Evolutionary conservation across 2,113 vertebrate genomes (phyloP), one percentile per base, ranked within the genome.

Genomic region (Platysteira castanea): DNA sequence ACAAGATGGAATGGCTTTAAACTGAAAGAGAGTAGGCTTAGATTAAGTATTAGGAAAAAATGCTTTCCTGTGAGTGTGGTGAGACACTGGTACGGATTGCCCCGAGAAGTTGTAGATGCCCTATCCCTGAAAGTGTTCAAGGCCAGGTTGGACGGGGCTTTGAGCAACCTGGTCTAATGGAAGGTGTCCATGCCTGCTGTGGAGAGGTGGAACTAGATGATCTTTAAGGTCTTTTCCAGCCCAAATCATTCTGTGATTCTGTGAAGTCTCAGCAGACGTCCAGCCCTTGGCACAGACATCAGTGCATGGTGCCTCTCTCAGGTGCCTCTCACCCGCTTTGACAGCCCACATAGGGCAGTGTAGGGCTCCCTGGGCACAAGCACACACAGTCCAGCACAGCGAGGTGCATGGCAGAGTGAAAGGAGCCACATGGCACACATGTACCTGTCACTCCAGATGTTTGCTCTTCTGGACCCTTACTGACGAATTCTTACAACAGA

Each of bases 301-400:
- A 54, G 30, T 0, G 20, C 4, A 2, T 0, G 1, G 30, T 56
- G 53, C 11, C 13, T 71, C 28, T 54, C 57, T 22, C 42, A 5
- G 39, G 31, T 15, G 28, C 44, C 69, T 46, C 64, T 76, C 79
- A 5, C 22, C 19, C 15, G 53, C 53, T 68, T 31, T 13, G 26
- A 28, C 26, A 49, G 53, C 20, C 31, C 31, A 22, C 1, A 1
- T 0, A n/a, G 26, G 46, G 22, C 17, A 52, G 46, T 13, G 21
- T 1, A 3, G 47, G 35, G 37, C 27, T 52, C 41, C 42, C 39
- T 16, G 67, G 60, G 49, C 68, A 86, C 8, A 7, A 8, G 52
- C 39, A 50, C 53, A 56, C 8, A 10, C 33, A 81, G 30, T 15
- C 22, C 10, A 8, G n/a, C 65, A 47, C 26, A 14, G 54, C 1